Conservation (phyloP, 2,888 invertebrate genomes). For the Calliphora vomitoria region DNA sequence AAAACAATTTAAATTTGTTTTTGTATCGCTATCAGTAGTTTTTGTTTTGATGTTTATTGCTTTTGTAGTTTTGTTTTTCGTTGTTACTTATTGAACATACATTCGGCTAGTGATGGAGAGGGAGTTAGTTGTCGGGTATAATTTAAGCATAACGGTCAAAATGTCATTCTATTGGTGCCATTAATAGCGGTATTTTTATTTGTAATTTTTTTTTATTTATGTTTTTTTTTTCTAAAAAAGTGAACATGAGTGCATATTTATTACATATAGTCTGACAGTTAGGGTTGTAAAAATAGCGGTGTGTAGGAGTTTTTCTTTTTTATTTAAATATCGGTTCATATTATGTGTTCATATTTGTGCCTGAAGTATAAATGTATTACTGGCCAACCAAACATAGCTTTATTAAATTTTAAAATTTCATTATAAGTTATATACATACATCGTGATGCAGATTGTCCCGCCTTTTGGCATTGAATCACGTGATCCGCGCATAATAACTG, state of each 20-base stretch:
- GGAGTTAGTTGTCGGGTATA: constrained; percentile 46
- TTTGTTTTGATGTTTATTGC: constrained; percentile 34
- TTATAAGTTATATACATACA: too few species aligned
- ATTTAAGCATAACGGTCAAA: constrained; percentile 71
- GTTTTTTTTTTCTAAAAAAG: constrained; percentile 3
- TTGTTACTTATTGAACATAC: constrained; percentile 30
- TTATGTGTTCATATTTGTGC: too few species aligned
- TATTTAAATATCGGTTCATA: background rate
- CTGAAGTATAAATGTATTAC: too few species aligned
- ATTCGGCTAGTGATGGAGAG: constrained; percentile 14
- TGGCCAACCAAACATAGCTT: too few species aligned
- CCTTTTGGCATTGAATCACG: too few species aligned
- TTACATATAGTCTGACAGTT: background rate
- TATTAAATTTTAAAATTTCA: too few species aligned
- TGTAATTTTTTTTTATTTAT: constrained; percentile 13
- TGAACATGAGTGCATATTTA: constrained; percentile 30
- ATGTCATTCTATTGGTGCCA: constrained; percentile 56
- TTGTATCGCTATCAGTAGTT: constrained; percentile 61
- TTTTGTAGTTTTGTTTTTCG: constrained; percentile 11
- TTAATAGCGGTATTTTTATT: constrained; percentile 47
- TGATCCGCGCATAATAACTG: too few species aligned
- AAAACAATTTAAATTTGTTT: constrained; percentile 55
- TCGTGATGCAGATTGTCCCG: too few species aligned
- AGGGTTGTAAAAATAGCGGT: background rate
- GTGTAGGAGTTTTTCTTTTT: background rate